A percentile compares a stretch with the other conserved stretches of the same genome.
Conservation (phyloP, 2,113 vertebrate genomes). For the Paramormyrops kingsleyae region DNA sequence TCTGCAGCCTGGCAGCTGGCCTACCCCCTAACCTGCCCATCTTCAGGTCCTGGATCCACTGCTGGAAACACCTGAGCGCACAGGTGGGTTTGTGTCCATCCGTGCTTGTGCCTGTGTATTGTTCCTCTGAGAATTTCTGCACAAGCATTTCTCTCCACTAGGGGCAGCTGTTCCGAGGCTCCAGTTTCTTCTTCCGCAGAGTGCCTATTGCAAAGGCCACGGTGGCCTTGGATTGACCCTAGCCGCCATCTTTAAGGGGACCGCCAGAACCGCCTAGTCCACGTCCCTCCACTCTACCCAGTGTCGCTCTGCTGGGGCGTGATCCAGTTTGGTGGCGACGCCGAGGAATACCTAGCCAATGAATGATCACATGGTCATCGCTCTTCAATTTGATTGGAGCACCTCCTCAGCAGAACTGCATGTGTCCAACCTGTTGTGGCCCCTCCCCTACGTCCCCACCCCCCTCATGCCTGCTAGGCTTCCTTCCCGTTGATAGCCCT, state of each 20-base stretch:
- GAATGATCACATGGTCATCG: neutral
- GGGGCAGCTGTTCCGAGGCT: conserved; percentile 80
- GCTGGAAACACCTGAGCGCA: conserved; percentile 72
- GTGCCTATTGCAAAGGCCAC: conserved; percentile 49
- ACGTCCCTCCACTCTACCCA: neutral
- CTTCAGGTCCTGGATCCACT: conserved; percentile 77
- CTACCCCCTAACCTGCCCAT: conserved; percentile 68
- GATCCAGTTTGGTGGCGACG: neutral
- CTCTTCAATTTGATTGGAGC: neutral
- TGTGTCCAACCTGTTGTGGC: neutral
- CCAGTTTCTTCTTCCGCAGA: conserved; percentile 79
- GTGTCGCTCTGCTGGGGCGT: neutral
- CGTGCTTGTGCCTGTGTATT: neutral
- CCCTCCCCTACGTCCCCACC: neutral
- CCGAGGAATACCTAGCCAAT: neutral
- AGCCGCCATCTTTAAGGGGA: neutral
- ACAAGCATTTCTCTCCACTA: conserved; percentile 29
- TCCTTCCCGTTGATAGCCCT: neutral
- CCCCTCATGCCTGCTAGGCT: neutral
- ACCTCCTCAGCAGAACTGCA: neutral
- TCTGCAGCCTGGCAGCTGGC: conserved; percentile 66
- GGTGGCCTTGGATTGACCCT: neutral
- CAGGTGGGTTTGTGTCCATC: conserved; percentile 31
- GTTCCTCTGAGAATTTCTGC: neutral
- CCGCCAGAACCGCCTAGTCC: neutral